Percentiles rank a stretch among this genome's conserved stretches.
Conservation (phyloP, 2,888 invertebrate genomes). For the Calephelis perditalis region DNA sequence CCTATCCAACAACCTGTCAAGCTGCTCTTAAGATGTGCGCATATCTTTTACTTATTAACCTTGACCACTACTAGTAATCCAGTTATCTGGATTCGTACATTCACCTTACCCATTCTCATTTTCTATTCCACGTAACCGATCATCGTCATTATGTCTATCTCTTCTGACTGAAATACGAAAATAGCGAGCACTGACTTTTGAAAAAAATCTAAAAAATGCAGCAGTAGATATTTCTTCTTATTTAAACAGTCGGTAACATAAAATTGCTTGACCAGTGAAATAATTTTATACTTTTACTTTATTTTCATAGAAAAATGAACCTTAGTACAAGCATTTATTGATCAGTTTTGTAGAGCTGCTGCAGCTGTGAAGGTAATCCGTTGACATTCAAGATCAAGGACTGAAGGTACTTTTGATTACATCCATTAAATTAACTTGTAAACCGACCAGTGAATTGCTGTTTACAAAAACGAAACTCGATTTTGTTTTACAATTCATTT, state of each 20-base stretch:
- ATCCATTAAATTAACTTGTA: neutral
- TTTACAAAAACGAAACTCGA: no score
- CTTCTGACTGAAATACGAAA: no score
- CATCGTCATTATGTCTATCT: no score
- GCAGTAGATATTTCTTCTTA: neutral
- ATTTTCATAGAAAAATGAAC: constrained; percentile 4
- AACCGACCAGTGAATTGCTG: neutral
- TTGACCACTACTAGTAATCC: no score
- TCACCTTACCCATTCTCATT: no score
- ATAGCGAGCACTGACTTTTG: no score
- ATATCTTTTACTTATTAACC: no score
- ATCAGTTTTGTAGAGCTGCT: constrained; percentile 5
- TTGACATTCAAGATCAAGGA: constrained; percentile 44
- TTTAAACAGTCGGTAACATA: neutral
- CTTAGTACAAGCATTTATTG: rapidly evolving
- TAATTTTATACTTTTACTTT: constrained; percentile 6
- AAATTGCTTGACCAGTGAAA: neutral
- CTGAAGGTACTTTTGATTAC: constrained; percentile 15
- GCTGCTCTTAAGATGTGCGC: no score
- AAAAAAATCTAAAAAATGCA: no score
- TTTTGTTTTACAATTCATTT: constrained; percentile 20
- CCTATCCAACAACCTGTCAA: no score
- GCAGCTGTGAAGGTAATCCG: constrained; percentile 27
- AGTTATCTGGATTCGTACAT: no score
- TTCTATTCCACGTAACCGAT: no score